A percentile compares a stretch with the other conserved stretches of the same genome.
Evolutionary conservation across 2,113 vertebrate genomes (phyloP).

Genomic region (Muntiacus muntjak): DNA sequence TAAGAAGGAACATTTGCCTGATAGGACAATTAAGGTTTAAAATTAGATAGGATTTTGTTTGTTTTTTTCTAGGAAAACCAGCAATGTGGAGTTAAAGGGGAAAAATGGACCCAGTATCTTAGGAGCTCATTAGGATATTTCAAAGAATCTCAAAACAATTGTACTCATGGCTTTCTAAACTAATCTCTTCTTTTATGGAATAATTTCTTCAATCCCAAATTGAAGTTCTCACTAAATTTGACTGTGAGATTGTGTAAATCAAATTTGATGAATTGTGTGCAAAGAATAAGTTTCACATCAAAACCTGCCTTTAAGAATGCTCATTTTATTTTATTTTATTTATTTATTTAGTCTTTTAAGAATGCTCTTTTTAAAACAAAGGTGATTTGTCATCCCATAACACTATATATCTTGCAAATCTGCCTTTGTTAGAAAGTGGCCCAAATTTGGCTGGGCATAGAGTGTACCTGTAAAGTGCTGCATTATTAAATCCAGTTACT

Average conservation of each 20-base stretch:
- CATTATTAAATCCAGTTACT: neutral
- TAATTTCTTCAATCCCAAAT: neutral
- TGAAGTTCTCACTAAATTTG: conserved; percentile 27
- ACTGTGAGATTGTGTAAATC: neutral
- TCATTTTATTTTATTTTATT: neutral
- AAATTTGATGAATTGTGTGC: neutral
- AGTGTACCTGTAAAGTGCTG: neutral
- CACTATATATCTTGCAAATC: neutral
- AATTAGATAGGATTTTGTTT: neutral
- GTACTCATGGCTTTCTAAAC: neutral
- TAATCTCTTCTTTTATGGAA: neutral
- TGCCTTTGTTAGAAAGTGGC: conserved; percentile 1
- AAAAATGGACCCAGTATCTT: neutral
- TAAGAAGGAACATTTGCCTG: neutral
- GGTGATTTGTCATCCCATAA: neutral
- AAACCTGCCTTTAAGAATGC: neutral
- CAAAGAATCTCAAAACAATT: neutral
- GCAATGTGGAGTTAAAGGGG: neutral
- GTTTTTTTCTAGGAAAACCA: conserved; percentile 19
- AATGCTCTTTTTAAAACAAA: neutral
- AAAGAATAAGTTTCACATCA: neutral
- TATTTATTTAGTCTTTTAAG: neutral
- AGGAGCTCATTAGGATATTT: neutral
- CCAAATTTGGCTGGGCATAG: neutral
- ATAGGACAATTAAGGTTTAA: neutral